A percentile compares a stretch with the other conserved stretches of the same genome.
Conservation (phyloP, 2,797 vertebrate genomes). For the Heliangelus exortis region DNA sequence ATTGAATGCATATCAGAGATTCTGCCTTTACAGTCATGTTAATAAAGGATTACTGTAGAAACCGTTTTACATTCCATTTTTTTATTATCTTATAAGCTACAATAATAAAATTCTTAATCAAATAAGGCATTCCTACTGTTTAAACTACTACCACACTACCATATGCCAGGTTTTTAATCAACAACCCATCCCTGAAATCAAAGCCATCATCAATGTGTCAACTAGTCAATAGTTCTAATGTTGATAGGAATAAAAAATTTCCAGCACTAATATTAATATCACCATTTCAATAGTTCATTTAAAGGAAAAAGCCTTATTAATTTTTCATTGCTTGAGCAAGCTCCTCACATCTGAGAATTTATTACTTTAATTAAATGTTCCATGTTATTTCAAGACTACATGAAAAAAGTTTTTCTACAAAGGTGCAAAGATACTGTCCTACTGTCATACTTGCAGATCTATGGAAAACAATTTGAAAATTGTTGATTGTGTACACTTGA, state of each 20-base stretch:
- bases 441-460: neutral
- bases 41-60: conserved; percentile 1
- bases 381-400: neutral
- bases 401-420: neutral
- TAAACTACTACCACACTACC: neutral
- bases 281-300: neutral
- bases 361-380: conserved; percentile 11
- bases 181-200: neutral
- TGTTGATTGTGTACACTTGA: neutral
- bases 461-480: neutral
- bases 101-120: conserved; percentile 5
- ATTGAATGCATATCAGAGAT: conserved; percentile 36
- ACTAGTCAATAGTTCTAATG: neutral
- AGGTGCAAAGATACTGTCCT: neutral
- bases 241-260: neutral
- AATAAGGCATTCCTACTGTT: neutral
- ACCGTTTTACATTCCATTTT: conserved; percentile 36
- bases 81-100: conserved; percentile 30
- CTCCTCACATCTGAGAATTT: neutral
- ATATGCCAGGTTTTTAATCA: neutral
- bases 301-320: neutral
- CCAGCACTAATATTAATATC: neutral
- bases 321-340: conserved; percentile 6
- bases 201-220: neutral
- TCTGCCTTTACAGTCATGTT: conserved; percentile 25